phyloP scores from a whole-genome alignment of 2,113 vertebrate species.

The Loxodonta africana region DNA sequence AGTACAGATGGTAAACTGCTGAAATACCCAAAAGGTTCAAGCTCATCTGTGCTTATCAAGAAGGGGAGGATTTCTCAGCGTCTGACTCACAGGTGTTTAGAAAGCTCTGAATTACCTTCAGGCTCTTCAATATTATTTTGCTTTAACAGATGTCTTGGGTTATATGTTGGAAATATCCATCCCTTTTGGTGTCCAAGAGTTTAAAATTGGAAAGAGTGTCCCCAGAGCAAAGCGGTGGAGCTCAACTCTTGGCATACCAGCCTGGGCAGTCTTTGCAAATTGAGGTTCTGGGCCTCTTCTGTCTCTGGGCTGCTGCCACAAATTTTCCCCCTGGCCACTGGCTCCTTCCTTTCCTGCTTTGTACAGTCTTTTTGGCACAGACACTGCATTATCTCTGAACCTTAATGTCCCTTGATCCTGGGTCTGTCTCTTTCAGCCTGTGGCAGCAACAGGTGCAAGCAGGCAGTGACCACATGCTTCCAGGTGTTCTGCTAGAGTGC shows the following conservation, averaged over 20 bases:
- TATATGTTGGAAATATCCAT: conserved; percentile 77
- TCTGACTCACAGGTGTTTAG: conserved; percentile 90
- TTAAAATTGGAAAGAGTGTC: conserved; percentile 84
- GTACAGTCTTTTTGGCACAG: conserved; percentile 85
- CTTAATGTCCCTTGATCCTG: conserved; percentile 77
- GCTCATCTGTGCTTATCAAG: conserved; percentile 88
- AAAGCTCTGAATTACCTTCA: conserved; percentile 85
- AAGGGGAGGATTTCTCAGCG: conserved; percentile 82
- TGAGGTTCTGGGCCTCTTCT: conserved; percentile 82
- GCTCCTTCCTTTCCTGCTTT: conserved; percentile 84
- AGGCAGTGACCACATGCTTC: conserved; percentile 61
- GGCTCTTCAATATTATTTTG: conserved; percentile 79
- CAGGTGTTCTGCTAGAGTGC: conserved; percentile 8
- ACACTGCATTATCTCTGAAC: conserved; percentile 79
- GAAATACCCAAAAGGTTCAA: conserved; percentile 91
- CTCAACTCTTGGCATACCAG: conserved; percentile 83
- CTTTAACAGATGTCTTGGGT: conserved; percentile 87
- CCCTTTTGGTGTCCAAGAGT: conserved; percentile 84
- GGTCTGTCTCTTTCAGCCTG: conserved; percentile 80
- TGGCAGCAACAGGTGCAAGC: conserved; percentile 77
- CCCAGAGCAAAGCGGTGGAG: conserved; percentile 82
- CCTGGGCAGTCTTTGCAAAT: conserved; percentile 82
- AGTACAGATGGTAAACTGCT: conserved; percentile 91
- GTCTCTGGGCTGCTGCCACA: conserved; percentile 86
- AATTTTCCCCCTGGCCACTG: conserved; percentile 86